Evolutionary conservation across 2,113 vertebrate species (phyloP), one percentile per base, ranked within the genome.

Genomic region (Salvator merianae): DNA sequence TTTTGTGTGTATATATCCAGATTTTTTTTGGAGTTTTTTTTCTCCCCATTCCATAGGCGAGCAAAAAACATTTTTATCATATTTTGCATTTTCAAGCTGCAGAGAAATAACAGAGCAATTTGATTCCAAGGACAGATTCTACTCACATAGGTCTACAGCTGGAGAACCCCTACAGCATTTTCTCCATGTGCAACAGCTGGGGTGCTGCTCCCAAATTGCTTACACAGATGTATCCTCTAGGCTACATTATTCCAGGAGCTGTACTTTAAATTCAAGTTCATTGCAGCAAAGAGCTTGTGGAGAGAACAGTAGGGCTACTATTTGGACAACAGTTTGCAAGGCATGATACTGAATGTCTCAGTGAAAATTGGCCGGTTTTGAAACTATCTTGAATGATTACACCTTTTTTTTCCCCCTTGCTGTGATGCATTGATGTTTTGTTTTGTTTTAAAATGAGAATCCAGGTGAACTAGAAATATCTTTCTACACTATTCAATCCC

Each of bases 121-220:
- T 78, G 38, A 71, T 55, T 79, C 76, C 38, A 72, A 79, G 38
- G 76, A 47, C 50, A 47, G 24, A 43, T 22, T 34, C 14, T 16
- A 10, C 30, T 47, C 32, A 28, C 36, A 70, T 34, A 12, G 53
- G 74, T 62, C 63, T 70, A 59, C 47, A 76, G 50, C 84, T 81
- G 65, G 72, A 81, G 18, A 69, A 65, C 12, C 78, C 79, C 79
- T 32, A 26, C 63, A 77, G 50, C 78, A 81, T 81, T 81, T 43
- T 50, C 72, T 59, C 36, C 28, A 69, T 43, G 62, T 69, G 71
- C 63, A 81, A 86, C 79, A 86, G 79, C 84, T 86, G 72, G 78
- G 72, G 14, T 77, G 79, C 53, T 47, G 50, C 65, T 81, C 79
- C 73, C n/a, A 71, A 86, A 77, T 59, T 70, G 53, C 66, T 77